Evolutionary conservation across 1,140 invertebrate species (phyloP).

Genomic region (Stenopsyche tienmushanensis): DNA sequence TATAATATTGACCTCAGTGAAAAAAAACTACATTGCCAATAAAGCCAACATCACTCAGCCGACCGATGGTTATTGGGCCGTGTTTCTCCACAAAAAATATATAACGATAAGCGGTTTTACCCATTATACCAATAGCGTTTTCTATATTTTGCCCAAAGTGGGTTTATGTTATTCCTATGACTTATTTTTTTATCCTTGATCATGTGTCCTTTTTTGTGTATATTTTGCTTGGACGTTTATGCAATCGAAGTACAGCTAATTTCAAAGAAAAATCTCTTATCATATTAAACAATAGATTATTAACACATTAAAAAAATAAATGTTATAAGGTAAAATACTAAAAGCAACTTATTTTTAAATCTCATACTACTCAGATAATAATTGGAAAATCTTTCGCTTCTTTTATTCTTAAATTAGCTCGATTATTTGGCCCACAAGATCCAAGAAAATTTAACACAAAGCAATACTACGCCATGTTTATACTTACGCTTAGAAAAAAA

Average conservation of each 20-base stretch:
- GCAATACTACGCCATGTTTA: too few species aligned
- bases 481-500: too few species aligned
- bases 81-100: not conserved
- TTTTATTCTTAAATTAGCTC: too few species aligned
- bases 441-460: too few species aligned
- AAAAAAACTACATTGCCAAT: not conserved
- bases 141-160: not conserved
- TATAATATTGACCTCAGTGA: not conserved
- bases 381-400: too few species aligned
- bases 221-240: not conserved
- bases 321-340: too few species aligned
- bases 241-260: not conserved
- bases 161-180: not conserved
- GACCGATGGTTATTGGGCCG: not conserved
- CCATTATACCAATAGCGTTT: not conserved
- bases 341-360: too few species aligned
- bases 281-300: too few species aligned
- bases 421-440: too few species aligned
- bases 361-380: too few species aligned
- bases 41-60: not conserved
- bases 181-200: not conserved
- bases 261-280: not conserved
- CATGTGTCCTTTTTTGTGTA: not conserved
- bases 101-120: not conserved
- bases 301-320: too few species aligned